Conservation (phyloP, 2,797 vertebrate species). For the Simalia tracyae region DNA sequence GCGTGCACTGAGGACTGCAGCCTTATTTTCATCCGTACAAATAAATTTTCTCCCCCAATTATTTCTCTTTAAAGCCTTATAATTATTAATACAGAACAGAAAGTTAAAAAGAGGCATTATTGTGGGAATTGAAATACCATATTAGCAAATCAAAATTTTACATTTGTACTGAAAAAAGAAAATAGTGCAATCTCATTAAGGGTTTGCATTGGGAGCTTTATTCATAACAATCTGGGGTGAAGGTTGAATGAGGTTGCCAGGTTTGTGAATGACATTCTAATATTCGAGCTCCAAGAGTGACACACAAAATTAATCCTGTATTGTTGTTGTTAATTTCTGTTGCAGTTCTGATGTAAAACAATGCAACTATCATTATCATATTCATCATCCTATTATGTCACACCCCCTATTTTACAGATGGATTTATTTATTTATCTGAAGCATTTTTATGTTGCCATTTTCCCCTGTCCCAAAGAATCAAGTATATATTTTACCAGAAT, state of each 20-base stretch:
- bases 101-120: not conserved
- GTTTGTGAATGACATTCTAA: not conserved
- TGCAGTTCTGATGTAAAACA: not conserved
- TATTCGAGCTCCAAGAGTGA: not conserved
- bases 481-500: not conserved
- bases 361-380: not conserved
- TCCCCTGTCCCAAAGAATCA: not conserved
- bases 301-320: not conserved
- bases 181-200: not conserved
- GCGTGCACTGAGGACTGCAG: not conserved
- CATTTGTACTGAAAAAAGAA: not conserved
- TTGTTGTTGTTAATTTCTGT: not conserved
- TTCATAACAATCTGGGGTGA: not conserved
- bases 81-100: not conserved
- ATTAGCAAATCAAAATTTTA: not conserved
- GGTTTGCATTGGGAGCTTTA: not conserved
- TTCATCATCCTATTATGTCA: not conserved
- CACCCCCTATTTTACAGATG: not conserved
- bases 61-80: not conserved
- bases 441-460: not conserved
- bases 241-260: not conserved
- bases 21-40: not conserved
- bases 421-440: not conserved
- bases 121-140: not conserved
- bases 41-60: not conserved